phyloP scores from a whole-genome alignment of 2,888 invertebrate species.

The Lingula anatina region DNA sequence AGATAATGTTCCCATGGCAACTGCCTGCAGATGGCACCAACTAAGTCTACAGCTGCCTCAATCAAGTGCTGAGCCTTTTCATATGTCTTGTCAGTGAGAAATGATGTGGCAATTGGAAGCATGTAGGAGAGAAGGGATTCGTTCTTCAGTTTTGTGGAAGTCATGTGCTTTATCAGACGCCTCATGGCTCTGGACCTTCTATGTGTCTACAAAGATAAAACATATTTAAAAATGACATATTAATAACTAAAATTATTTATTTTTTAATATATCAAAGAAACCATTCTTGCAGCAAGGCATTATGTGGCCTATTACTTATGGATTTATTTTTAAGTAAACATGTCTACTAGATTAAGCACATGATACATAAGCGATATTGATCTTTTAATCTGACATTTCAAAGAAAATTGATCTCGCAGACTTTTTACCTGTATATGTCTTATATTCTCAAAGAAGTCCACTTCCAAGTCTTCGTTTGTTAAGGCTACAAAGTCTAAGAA shows the following conservation, averaged over 20 bases:
- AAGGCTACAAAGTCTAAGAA: slow-evolving; percentile 33
- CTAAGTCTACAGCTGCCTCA: slow-evolving; percentile 77
- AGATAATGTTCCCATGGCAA: slow-evolving; percentile 89
- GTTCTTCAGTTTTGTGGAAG: slow-evolving; percentile 17
- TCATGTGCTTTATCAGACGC: slow-evolving; percentile 56
- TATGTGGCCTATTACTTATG: too few species aligned
- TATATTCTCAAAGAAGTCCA: slow-evolving; percentile 92
- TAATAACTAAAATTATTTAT: too few species aligned
- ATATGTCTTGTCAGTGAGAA: slow-evolving; percentile 73
- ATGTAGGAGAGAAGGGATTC: slow-evolving; percentile 76
- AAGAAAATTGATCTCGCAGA: too few species aligned
- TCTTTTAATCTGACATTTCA: too few species aligned
- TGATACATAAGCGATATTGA: too few species aligned
- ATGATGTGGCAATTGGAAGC: slow-evolving; percentile 75
- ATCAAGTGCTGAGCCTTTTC: slow-evolving; percentile 64
- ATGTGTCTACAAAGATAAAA: slow-evolving; percentile 71
- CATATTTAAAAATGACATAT: background rate
- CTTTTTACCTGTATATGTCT: slow-evolving; percentile 62
- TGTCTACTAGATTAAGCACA: too few species aligned
- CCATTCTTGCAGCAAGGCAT: too few species aligned
- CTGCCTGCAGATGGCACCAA: slow-evolving; percentile 70
- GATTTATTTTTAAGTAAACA: too few species aligned
- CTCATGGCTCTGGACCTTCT: slow-evolving; percentile 77
- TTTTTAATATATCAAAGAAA: too few species aligned
- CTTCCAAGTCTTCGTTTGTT: slow-evolving; percentile 65